Evolutionary conservation across 2,113 vertebrate genomes (phyloP), one percentile per base, ranked within the genome.

Genomic region (Amazona guildingii): DNA sequence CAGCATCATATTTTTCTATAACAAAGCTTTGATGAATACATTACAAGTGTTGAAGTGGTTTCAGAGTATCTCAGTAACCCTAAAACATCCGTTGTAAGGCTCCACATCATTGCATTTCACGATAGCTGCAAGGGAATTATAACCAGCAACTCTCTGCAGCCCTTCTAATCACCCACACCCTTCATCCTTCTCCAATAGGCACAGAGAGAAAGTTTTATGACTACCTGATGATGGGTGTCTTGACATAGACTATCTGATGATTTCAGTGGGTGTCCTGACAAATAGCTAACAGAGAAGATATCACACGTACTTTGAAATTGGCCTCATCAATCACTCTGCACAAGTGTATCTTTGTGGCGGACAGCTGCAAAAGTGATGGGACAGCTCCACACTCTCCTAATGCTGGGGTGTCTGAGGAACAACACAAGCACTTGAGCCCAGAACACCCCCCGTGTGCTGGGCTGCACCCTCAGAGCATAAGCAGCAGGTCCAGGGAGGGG

Each of bases 281-380:
- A 35, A 48, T 0, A 54, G n/a, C 43, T 75, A 64, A 39, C 21
- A 28, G 46, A 73, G 48, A 39, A 77, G 44, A 18, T 16, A 91
- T 31, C 51, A 39, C 37, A 51, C 0, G 0, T 2, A 10, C 54
- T 48, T 27, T 70, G 74, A 80, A 74, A 78, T 3, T 33, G 5
- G 59, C 67, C 49, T 79, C 5, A 1, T 4, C 37, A 33, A 13
- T 67, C 4, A 3, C 83, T n/a, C 49, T 76, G 41, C 39, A 68
- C 35, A 18, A 43, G 21, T 0, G 0, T 14, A 21, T 21, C 43
- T 55, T 12, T 2, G 2, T 12, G 16, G 10, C n/a, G 51, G 41
- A 28, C 37, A 86, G n/a, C 11, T 27, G 46, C 11, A 59, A 16
- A 76, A 68, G n/a, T 11, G 43, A 63, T 28, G 43, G 68, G 46